Evolutionary conservation across 2,888 invertebrate genomes (phyloP).

Genomic region (Trichopria drosophilae): DNA sequence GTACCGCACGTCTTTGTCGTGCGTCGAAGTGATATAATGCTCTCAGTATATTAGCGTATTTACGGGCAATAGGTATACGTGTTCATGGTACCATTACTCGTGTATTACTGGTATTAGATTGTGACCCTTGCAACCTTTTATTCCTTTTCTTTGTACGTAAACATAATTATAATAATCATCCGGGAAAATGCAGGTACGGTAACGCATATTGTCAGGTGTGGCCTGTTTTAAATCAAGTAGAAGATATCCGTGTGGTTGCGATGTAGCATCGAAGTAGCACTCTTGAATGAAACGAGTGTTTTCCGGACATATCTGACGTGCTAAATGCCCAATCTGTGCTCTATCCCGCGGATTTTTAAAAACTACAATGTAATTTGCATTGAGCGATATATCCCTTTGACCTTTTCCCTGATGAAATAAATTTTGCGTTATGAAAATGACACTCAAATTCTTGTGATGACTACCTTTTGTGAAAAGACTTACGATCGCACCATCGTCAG

Average conservation of each 20-base stretch:
- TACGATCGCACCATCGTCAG: conserved; percentile 13
- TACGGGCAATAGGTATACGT: too few species aligned
- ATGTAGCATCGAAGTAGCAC: conserved; percentile 26
- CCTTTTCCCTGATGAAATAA: conserved; percentile 16
- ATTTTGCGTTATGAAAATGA: conserved; percentile 30
- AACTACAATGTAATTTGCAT: conserved; percentile 1
- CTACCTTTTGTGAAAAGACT: conserved; percentile 38
- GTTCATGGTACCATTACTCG: too few species aligned
- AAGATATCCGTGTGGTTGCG: conserved; percentile 21
- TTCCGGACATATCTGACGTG: conserved; percentile 26
- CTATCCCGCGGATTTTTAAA: conserved; percentile 24
- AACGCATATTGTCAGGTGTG: conserved; percentile 24
- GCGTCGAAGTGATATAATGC: conserved; percentile 1
- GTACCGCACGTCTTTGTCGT: too few species aligned
- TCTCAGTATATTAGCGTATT: conserved; percentile 1
- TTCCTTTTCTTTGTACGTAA: too few species aligned
- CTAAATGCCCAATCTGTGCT: conserved; percentile 18
- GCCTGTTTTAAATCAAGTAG: conserved; percentile 30
- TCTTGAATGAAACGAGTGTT: conserved; percentile 30
- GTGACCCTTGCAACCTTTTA: too few species aligned
- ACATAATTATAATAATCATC: conserved; percentile 3
- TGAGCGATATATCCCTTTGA: neutral
- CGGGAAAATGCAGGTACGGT: conserved; percentile 22
- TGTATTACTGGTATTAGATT: too few species aligned
- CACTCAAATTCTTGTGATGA: conserved; percentile 33